Evolutionary conservation across 2,888 invertebrate species (phyloP).

Genomic region (Tipula helvola): DNA sequence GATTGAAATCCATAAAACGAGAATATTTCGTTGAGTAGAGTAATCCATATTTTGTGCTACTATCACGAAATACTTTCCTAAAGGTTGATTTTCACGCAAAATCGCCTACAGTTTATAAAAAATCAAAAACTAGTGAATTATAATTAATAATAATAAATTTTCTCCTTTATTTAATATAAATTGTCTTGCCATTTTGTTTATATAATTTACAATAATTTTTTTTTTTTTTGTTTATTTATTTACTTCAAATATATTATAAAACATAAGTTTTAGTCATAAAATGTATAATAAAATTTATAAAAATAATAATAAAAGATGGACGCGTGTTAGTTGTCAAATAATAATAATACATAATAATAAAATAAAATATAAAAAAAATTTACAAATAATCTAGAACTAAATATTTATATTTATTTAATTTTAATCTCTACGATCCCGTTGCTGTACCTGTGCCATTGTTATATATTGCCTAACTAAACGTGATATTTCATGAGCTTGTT

Average conservation of each 20-base stretch:
- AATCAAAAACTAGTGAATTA: neutral
- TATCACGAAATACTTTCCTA: neutral
- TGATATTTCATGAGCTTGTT: slow-evolving; percentile 95
- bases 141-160: neutral
- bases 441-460: slow-evolving; percentile 58
- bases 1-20: no score
- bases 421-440: slow-evolving; percentile 10
- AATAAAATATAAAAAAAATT: neutral
- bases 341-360: neutral
- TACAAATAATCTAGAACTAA: neutral
- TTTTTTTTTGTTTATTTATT: neutral
- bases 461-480: slow-evolving; percentile 94
- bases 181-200: neutral
- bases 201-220: neutral
- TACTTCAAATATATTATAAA: neutral
- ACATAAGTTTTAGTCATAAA: neutral
- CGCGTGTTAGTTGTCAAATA: neutral
- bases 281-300: neutral
- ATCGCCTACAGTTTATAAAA: neutral
- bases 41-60: neutral
- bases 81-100: neutral
- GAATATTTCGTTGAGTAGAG: no score
- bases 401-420: neutral
- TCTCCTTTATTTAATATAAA: slow-evolving; percentile 4
- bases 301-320: neutral